Percentiles rank a stretch among this genome's conserved stretches.
Evolutionary conservation across 2,113 vertebrate genomes (phyloP).

Genomic region (Scopus umbretta): DNA sequence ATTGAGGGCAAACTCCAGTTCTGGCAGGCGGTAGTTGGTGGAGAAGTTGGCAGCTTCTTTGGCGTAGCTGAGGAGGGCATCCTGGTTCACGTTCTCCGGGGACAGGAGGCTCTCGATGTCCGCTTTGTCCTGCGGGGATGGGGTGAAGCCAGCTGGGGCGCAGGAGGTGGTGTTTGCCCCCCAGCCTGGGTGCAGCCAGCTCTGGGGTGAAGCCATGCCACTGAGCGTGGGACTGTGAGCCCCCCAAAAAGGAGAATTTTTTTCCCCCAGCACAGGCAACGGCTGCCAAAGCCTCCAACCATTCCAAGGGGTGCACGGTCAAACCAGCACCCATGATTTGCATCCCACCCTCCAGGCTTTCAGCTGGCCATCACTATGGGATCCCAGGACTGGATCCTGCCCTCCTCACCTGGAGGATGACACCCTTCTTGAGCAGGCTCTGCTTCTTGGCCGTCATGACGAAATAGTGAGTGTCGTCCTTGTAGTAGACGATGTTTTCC

Average conservation of each 20-base stretch:
- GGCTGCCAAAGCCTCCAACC: not conserved
- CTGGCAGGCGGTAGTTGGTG: constrained; percentile 74
- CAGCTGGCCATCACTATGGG: not conserved
- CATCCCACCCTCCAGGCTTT: not conserved
- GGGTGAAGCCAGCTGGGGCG: not conserved
- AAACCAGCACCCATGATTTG: not conserved
- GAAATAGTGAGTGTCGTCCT: constrained; percentile 95
- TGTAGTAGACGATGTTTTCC: constrained; percentile 98
- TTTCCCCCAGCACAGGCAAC: not conserved
- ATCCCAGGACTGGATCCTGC: not conserved
- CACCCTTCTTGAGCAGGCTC: constrained; percentile 86
- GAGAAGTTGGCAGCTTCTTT: constrained; percentile 82
- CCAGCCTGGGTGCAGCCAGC: not conserved
- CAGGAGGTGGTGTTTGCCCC: not conserved
- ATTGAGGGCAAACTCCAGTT: constrained; percentile 78
- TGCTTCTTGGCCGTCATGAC: constrained; percentile 99
- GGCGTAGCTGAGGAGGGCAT: constrained; percentile 77
- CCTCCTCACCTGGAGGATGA: constrained; percentile 83
- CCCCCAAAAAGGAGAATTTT: not conserved
- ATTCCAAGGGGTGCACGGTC: too few species aligned
- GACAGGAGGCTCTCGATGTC: constrained; percentile 79
- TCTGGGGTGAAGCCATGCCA: not conserved
- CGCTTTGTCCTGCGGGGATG: constrained; percentile 66
- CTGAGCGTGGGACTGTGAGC: not conserved
- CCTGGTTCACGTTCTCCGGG: constrained; percentile 69